phyloP scores from a whole-genome alignment of 2,797 vertebrate species.

The Tarsius wallacei region DNA sequence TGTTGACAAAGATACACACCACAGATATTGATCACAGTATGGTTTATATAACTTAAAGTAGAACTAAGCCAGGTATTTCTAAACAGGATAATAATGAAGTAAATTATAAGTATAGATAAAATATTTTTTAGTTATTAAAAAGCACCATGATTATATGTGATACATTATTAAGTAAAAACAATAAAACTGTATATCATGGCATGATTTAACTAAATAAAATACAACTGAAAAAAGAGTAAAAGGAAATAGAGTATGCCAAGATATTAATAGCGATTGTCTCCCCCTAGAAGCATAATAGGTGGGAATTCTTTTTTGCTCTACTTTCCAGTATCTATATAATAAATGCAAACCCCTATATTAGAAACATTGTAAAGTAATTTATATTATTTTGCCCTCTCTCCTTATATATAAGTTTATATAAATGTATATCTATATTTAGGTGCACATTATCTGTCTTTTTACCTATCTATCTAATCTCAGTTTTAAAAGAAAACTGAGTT shows the following conservation, averaged over 20 bases:
- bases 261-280: not conserved
- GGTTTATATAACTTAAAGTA: not conserved
- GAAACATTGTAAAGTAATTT: not conserved
- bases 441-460: not conserved
- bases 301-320: not conserved
- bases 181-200: not conserved
- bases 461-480: not conserved
- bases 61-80: constrained; percentile 10
- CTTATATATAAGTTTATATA: no score
- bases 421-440: not conserved
- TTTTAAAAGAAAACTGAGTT: not conserved
- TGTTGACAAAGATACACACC: not conserved
- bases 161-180: not conserved
- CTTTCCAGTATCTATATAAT: not conserved
- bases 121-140: not conserved
- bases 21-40: not conserved
- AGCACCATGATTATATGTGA: not conserved
- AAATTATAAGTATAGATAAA: not conserved
- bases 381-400: not conserved
- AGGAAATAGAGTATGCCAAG: not conserved
- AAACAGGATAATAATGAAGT: not conserved
- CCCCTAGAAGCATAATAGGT: not conserved
- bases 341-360: not conserved
- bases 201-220: constrained; percentile 38
- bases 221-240: not conserved